phyloP scores from a whole-genome alignment of 2,888 invertebrate species.

The Scelioninae gen. 1 region DNA sequence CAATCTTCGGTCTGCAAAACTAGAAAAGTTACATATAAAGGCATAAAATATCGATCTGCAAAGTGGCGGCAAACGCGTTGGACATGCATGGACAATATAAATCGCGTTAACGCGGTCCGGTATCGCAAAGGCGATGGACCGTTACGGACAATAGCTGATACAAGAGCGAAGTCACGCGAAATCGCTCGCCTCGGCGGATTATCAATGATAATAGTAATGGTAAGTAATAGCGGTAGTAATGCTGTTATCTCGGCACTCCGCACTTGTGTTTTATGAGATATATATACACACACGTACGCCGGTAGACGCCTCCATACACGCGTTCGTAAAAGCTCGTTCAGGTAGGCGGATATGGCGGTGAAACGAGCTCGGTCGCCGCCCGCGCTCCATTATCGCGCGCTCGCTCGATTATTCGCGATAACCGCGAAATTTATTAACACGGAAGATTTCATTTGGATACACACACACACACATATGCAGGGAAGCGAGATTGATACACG shows the following conservation, averaged over 20 bases:
- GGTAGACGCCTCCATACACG: conserved; percentile 52
- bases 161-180: conserved; percentile 68
- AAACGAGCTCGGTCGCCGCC: conserved; percentile 68
- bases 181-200: conserved; percentile 67
- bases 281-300: conserved; percentile 43
- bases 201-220: conserved; percentile 70
- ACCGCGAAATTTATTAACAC: conserved; percentile 78
- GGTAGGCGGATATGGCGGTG: conserved; percentile 70
- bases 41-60: too few species aligned
- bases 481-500: conserved; percentile 56
- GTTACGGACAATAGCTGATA: conserved; percentile 68
- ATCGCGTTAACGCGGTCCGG: conserved; percentile 62
- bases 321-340: conserved; percentile 68
- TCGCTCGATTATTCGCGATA: conserved; percentile 80
- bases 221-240: conserved; percentile 70
- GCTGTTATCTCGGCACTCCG: conserved; percentile 74
- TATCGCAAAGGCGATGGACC: conserved; percentile 70
- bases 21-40: too few species aligned
- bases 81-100: conserved; percentile 59
- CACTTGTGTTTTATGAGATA: conserved; percentile 75
- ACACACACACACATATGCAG: conserved; percentile 17
- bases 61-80: conserved; percentile 44
- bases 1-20: too few species aligned
- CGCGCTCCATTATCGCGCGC: conserved; percentile 74
- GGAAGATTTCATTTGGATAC: conserved; percentile 79